These are phyloP conservation scores for Micronisus gabar DNA, from an alignment of 2,113 vertebrate genomes.

Conservation along the genomic window DNA sequence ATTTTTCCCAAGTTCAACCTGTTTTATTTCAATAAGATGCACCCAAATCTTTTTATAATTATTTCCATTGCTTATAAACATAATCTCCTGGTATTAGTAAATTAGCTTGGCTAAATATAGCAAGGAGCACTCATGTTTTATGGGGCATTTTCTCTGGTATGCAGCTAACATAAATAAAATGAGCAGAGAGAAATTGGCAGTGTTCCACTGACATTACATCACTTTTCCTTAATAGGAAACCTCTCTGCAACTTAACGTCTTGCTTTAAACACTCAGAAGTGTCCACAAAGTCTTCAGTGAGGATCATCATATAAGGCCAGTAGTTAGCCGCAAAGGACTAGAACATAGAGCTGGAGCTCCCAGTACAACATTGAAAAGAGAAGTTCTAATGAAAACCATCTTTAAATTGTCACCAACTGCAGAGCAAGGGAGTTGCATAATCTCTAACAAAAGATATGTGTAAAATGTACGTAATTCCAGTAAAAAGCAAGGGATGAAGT, in stretches of 20 bases:
- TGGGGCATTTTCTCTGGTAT: conserved; percentile 73
- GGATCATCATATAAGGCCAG: conserved; percentile 51
- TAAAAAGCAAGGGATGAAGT: not conserved
- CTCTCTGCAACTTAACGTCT: conserved; percentile 70
- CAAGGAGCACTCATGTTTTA: conserved; percentile 30
- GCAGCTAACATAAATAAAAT: conserved; percentile 76
- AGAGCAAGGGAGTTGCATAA: not conserved
- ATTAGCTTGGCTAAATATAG: conserved; percentile 76
- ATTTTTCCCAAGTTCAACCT: not conserved
- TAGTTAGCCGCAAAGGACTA: not conserved
- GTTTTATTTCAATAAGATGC: conserved; percentile 42
- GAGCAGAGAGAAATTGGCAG: conserved; percentile 56
- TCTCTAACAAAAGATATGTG: not conserved
- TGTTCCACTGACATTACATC: conserved; percentile 75
- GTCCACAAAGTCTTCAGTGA: conserved; percentile 60
- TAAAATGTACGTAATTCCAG: not conserved
- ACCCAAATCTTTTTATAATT: conserved; percentile 43
- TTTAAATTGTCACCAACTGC: not conserved
- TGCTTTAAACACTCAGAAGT: conserved; percentile 59
- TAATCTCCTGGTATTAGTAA: conserved; percentile 62
- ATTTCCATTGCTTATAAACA: conserved; percentile 67
- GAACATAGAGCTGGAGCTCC: not conserved
- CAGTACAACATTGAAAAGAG: not conserved
- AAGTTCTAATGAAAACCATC: not conserved
- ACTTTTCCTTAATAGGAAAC: conserved; percentile 83